Evolutionary conservation across 2,113 vertebrate genomes (phyloP).

Genomic region (Psephotus haematonotus): DNA sequence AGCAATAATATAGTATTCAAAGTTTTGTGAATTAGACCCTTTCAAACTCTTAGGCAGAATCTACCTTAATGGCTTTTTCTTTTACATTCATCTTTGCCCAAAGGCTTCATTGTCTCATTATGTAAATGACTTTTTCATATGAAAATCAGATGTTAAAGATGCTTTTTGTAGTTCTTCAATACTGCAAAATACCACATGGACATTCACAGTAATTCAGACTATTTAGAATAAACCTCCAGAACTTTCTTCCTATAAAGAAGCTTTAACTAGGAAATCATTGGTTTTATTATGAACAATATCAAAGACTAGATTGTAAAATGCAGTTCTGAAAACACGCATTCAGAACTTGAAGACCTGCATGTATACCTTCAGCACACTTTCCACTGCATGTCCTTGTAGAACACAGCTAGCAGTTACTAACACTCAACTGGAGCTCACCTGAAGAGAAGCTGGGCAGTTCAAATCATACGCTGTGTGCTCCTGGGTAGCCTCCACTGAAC

Average conservation of each 20-base stretch:
- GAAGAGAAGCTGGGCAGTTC: background rate
- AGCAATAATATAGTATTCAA: slow-evolving; percentile 41
- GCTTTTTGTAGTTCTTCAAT: slow-evolving; percentile 52
- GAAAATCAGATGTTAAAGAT: slow-evolving; percentile 59
- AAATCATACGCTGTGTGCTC: background rate
- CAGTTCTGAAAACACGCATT: background rate
- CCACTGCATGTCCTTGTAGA: background rate
- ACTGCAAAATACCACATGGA: slow-evolving; percentile 35
- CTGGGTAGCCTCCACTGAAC: background rate
- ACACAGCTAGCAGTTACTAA: background rate
- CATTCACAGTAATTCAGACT: background rate
- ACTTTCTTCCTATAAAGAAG: background rate
- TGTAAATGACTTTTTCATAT: slow-evolving; percentile 63
- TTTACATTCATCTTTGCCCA: slow-evolving; percentile 35
- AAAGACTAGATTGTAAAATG: background rate
- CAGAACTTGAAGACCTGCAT: background rate
- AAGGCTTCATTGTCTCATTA: slow-evolving; percentile 59
- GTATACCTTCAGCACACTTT: background rate
- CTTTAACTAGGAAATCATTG: background rate
- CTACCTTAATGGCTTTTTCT: slow-evolving; percentile 45
- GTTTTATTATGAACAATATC: background rate
- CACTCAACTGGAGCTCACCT: background rate
- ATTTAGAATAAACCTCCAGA: slow-evolving; percentile 13
- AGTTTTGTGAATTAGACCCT: slow-evolving; percentile 38
- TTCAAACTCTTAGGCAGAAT: slow-evolving; percentile 41